Evolutionary conservation across 2,888 invertebrate species (phyloP).

Genomic region (Labia minor): DNA sequence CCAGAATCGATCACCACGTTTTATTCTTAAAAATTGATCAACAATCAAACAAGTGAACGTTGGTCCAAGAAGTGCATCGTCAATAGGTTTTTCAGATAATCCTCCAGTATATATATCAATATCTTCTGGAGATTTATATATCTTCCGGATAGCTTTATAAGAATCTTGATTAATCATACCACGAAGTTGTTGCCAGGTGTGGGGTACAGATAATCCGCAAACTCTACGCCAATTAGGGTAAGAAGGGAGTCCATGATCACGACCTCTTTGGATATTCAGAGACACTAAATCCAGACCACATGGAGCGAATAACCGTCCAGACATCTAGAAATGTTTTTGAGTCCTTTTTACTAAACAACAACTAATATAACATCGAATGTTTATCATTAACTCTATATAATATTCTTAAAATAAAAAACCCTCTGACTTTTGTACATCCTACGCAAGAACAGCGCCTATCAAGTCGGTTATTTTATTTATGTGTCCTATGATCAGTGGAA

Average conservation of each 20-base stretch:
- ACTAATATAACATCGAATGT: not conserved
- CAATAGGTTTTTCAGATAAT: slow-evolving; percentile 61
- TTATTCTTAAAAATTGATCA: slow-evolving; percentile 72
- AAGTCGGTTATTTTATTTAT: no score
- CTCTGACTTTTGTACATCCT: no score
- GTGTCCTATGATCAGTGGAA: no score
- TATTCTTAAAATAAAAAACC: not conserved
- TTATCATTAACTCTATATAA: not conserved
- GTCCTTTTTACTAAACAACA: slow-evolving; percentile 28
- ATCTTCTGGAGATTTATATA: slow-evolving; percentile 65
- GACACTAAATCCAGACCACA: slow-evolving; percentile 78
- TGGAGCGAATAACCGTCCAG: slow-evolving; percentile 54
- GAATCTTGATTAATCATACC: slow-evolving; percentile 54
- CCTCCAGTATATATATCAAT: slow-evolving; percentile 84
- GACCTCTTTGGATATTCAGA: slow-evolving; percentile 75
- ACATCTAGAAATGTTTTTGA: slow-evolving; percentile 45
- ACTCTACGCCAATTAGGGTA: slow-evolving; percentile 66
- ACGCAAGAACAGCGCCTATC: no score
- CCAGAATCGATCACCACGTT: slow-evolving; percentile 78
- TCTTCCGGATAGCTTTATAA: slow-evolving; percentile 46
- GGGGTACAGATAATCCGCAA: slow-evolving; percentile 55
- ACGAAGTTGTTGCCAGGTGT: slow-evolving; percentile 52
- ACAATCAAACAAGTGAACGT: slow-evolving; percentile 73
- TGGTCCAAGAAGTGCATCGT: slow-evolving; percentile 68
- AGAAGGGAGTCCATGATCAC: slow-evolving; percentile 76